Percentiles rank a stretch among this genome's conserved stretches.
Conservation (phyloP, 1,140 invertebrate genomes). For the Lepidotrigona ventralis region DNA sequence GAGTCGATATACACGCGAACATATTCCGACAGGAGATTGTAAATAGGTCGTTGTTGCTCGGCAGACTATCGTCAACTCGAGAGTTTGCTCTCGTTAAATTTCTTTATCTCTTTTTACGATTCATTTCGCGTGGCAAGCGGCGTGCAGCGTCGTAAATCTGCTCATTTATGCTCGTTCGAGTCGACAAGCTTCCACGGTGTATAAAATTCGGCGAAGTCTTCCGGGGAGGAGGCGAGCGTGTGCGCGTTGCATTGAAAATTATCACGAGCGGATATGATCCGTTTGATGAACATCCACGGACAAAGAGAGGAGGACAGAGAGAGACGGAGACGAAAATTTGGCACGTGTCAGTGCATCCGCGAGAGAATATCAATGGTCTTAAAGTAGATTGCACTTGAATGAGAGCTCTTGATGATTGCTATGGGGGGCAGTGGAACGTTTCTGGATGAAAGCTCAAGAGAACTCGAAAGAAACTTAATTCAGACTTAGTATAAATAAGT, state of each 20-base stretch:
- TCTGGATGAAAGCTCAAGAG: not conserved
- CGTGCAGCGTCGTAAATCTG: slow-evolving; percentile 16
- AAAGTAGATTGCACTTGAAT: slow-evolving; percentile 36
- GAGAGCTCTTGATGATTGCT: not conserved
- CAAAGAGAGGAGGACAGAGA: not conserved
- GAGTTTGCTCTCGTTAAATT: slow-evolving; percentile 32
- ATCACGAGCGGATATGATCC: not conserved
- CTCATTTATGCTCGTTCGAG: slow-evolving; percentile 26
- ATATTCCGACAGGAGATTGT: slow-evolving; percentile 25
- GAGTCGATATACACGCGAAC: not conserved
- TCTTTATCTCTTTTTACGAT: slow-evolving; percentile 34
- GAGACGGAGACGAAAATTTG: not conserved
- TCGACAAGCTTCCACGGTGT: slow-evolving; percentile 5
- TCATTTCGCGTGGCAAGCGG: slow-evolving; percentile 22
- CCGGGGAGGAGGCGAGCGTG: not conserved
- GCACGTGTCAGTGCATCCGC: not conserved
- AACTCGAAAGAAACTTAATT: too few relatives aligned
- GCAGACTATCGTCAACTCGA: not conserved
- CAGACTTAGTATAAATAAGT: too few relatives aligned
- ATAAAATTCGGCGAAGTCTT: not conserved
- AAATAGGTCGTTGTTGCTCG: slow-evolving; percentile 37
- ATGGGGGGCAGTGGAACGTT: slow-evolving; percentile 18
- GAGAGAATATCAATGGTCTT: slow-evolving; percentile 10
- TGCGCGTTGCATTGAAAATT: slow-evolving; percentile 13
- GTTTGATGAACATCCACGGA: slow-evolving; percentile 5